Evolutionary conservation across 2,888 invertebrate species (phyloP).

Genomic region (Rhagium mordax): DNA sequence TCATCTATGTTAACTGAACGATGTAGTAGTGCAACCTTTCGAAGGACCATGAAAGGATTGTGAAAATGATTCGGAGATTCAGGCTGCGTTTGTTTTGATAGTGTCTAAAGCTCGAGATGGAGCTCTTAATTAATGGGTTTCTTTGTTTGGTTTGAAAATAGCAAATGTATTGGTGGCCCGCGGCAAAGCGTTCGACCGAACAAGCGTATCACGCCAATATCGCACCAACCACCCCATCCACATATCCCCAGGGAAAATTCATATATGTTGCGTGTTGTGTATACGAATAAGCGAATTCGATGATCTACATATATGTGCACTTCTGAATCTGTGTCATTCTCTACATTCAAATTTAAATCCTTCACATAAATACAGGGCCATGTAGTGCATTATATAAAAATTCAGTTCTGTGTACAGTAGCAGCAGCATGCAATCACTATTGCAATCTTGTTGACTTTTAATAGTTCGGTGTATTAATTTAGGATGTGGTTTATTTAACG

Average conservation of each 20-base stretch:
- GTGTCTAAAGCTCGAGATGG: constrained; percentile 68
- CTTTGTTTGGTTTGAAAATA: constrained; percentile 70
- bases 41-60: constrained; percentile 42
- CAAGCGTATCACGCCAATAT: constrained; percentile 60
- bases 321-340: constrained; percentile 13
- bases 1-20: background rate
- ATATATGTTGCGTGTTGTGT: constrained; percentile 19
- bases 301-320: constrained; percentile 21
- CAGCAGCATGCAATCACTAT: background rate
- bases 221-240: constrained; percentile 47
- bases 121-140: constrained; percentile 70
- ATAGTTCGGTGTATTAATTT: background rate
- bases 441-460: background rate
- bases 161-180: constrained; percentile 62
- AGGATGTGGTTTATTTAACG: background rate
- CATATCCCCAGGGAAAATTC: constrained; percentile 41
- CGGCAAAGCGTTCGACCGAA: constrained; percentile 65
- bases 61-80: constrained; percentile 52
- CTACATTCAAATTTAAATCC: constrained; percentile 16
- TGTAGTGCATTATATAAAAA: constrained; percentile 6
- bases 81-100: constrained; percentile 65
- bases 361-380: background rate
- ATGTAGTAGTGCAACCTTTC: background rate
- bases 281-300: constrained; percentile 21
- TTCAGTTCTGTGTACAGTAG: background rate